A percentile compares a stretch with the other conserved stretches of the same genome.
Evolutionary conservation across 2,888 invertebrate species (phyloP).

Genomic region (Eurytoma adleriae): DNA sequence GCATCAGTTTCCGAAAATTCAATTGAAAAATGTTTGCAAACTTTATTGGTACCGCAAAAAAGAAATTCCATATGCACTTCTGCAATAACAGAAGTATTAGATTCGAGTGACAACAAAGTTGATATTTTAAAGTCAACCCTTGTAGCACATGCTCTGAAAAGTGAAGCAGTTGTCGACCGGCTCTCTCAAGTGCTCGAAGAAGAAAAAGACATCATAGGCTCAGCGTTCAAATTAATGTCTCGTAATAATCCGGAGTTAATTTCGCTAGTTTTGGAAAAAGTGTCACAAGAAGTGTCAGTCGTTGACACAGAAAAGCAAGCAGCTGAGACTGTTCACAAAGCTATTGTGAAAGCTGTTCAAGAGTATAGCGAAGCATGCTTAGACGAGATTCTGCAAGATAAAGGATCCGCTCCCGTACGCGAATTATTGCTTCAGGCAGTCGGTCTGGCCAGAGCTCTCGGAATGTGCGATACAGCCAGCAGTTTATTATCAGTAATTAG

Average conservation of each 20-base stretch:
- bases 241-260: conserved; percentile 80
- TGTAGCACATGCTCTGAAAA: conserved; percentile 77
- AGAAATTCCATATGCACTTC: conserved; percentile 67
- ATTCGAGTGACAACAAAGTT: conserved; percentile 78
- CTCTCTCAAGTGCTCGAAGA: conserved; percentile 81
- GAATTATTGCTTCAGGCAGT: conserved; percentile 81
- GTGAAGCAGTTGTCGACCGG: conserved; percentile 81
- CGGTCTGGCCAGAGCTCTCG: conserved; percentile 83
- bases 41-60: conserved; percentile 68
- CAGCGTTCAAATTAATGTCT: conserved; percentile 83
- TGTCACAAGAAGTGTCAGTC: conserved; percentile 80
- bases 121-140: conserved; percentile 81
- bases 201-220: conserved; percentile 79
- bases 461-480: conserved; percentile 81
- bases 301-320: conserved; percentile 82
- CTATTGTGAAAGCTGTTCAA: conserved; percentile 82
- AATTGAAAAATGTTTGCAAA: conserved; percentile 68
- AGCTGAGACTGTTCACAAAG: conserved; percentile 81
- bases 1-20: conserved; percentile 64
- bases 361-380: conserved; percentile 81
- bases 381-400: conserved; percentile 77
- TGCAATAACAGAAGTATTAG: conserved; percentile 67
- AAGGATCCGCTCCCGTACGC: conserved; percentile 74
- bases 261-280: conserved; percentile 79
- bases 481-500: conserved; percentile 78